A percentile compares a stretch with the other conserved stretches of the same genome.
Evolutionary conservation across 2,797 vertebrate genomes (phyloP).

Genomic region (Tapera naevia): DNA sequence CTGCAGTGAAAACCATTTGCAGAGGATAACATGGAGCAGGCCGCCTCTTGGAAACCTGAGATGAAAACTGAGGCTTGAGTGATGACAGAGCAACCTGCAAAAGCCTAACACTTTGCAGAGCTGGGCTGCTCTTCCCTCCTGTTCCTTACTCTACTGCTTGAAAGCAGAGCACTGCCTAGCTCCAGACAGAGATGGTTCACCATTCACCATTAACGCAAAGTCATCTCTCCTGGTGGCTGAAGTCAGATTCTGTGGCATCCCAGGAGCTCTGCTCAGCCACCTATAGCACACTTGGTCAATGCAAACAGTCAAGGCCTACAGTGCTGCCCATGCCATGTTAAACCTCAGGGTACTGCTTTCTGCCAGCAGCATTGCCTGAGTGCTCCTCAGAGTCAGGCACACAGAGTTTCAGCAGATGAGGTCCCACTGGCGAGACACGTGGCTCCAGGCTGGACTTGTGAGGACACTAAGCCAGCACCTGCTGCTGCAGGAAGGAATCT

Average conservation of each 20-base stretch:
- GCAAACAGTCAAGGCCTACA: neutral
- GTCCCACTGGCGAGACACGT: fast-evolving
- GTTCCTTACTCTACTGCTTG: neutral
- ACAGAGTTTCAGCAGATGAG: neutral
- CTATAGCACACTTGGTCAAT: neutral
- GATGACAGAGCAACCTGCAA: neutral
- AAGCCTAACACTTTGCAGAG: neutral
- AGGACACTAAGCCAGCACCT: neutral
- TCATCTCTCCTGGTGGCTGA: neutral
- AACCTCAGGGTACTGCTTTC: neutral
- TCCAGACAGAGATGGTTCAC: neutral
- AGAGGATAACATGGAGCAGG: neutral
- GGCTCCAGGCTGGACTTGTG: neutral
- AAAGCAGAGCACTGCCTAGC: neutral
- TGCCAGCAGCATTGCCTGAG: fast-evolving
- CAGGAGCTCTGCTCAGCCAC: neutral
- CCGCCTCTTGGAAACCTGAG: neutral
- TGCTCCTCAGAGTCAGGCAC: neutral
- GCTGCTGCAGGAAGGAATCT: neutral
- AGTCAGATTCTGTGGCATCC: neutral
- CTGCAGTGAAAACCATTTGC: neutral
- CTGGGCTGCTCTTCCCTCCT: neutral
- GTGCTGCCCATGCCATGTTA: neutral
- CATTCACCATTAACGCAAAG: neutral
- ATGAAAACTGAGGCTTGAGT: neutral